phyloP scores from a whole-genome alignment of 2,888 invertebrate species.

The Agonopterix arenella region DNA sequence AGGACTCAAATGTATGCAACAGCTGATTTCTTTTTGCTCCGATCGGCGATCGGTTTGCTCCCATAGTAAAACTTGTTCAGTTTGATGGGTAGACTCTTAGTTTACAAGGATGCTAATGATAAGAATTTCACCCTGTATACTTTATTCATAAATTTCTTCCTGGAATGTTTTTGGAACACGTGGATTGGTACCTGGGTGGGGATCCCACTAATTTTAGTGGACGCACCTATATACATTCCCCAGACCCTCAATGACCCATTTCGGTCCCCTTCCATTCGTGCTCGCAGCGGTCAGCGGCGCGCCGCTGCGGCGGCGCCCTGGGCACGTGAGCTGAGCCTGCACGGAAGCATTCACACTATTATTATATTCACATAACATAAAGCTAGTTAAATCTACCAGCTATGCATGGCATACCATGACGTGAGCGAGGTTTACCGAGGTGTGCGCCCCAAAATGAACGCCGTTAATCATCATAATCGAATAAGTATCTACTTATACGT shows the following conservation, averaged over 20 bases:
- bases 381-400: neutral
- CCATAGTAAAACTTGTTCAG: no score
- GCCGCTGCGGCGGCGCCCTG: neutral
- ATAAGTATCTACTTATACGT: no score
- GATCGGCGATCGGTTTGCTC: no score
- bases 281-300: neutral
- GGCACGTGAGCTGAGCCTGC: neutral
- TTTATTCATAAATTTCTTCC: neutral
- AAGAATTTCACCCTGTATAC: no score
- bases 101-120: no score
- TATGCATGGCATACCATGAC: no score
- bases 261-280: conserved; percentile 1
- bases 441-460: no score
- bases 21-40: no score
- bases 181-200: neutral
- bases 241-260: conserved; percentile 11
- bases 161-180: neutral
- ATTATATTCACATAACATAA: neutral
- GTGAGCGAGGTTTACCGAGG: no score
- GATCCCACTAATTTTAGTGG: neutral
- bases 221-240: neutral
- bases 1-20: no score
- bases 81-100: no score
- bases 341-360: neutral
- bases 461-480: no score